These are phyloP conservation scores for Eumeta japonica DNA, from an alignment of 1,140 invertebrate species.

Conservation along the genomic window DNA sequence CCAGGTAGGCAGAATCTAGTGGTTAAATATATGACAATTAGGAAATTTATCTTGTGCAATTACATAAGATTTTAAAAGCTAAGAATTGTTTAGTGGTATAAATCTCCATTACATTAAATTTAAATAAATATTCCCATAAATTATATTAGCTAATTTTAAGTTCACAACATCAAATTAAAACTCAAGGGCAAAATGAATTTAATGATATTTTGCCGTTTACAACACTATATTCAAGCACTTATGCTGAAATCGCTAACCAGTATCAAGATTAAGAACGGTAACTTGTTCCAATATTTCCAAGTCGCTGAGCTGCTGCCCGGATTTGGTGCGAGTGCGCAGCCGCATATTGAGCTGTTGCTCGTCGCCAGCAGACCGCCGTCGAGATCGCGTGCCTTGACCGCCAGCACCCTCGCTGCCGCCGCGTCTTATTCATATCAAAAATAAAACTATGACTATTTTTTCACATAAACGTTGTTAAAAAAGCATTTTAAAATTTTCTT, in stretches of 20 bases:
- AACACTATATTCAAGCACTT: slow-evolving; percentile 76
- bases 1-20: too few species aligned
- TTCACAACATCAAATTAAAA: too few species aligned
- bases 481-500: too few species aligned
- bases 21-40: too few species aligned
- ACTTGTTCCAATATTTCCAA: slow-evolving; percentile 91
- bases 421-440: neutral
- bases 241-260: slow-evolving; percentile 60
- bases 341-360: slow-evolving; percentile 74
- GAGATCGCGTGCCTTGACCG: slow-evolving; percentile 9
- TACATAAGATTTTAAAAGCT: neutral
- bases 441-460: neutral
- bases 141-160: too few species aligned
- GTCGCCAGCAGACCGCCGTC: slow-evolving; percentile 37
- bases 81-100: too few species aligned
- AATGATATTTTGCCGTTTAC: slow-evolving; percentile 76
- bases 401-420: neutral
- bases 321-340: slow-evolving; percentile 79
- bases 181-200: too few species aligned
- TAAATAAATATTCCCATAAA: too few species aligned
- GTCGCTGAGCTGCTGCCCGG: slow-evolving; percentile 80
- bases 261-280: slow-evolving; percentile 91
- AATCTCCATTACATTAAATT: too few species aligned
- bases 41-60: too few species aligned
- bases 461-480: neutral